Evolutionary conservation across 2,113 vertebrate genomes (phyloP).

Genomic region (Thamnaconus septentrionalis): DNA sequence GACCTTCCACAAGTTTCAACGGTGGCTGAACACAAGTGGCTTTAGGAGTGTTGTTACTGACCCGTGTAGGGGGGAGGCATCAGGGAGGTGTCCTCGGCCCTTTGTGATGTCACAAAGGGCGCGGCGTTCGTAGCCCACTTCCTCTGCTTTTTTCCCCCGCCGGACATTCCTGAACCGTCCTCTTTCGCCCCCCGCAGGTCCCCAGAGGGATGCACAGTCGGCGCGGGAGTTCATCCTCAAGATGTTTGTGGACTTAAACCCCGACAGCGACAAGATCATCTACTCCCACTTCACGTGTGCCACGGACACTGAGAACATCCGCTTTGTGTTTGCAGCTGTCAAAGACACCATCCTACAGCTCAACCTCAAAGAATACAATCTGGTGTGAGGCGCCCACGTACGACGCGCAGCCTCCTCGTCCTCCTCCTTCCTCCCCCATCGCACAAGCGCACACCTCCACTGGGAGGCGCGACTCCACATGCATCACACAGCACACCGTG

Average conservation of each 20-base stretch:
- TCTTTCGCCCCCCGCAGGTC: conserved; percentile 67
- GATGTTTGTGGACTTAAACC: conserved; percentile 99
- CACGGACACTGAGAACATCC: conserved; percentile 99
- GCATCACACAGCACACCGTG: conserved; percentile 57
- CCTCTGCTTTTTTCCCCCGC: no score
- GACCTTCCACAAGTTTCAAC: no score
- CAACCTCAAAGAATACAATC: conserved; percentile 99
- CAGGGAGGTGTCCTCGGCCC: no score
- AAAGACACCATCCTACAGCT: conserved; percentile 99
- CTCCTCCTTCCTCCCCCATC: conserved; percentile 36
- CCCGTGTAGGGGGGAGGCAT: no score
- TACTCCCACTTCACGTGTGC: conserved; percentile 99
- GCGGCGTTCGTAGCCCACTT: no score
- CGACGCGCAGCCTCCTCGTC: conserved; percentile 34
- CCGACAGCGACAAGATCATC: conserved; percentile 99
- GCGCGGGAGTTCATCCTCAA: conserved; percentile 98
- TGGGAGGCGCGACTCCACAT: conserved; percentile 57
- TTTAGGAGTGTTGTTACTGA: no score
- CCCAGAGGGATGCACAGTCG: conserved; percentile 93
- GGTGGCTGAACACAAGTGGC: no score
- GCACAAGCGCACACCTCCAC: conserved; percentile 69
- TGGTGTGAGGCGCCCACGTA: conserved; percentile 83
- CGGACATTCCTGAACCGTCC: background rate
- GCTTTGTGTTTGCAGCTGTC: conserved; percentile 97
- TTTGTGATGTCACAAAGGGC: no score